Percentiles rank a stretch among this genome's conserved stretches.
Evolutionary conservation across 2,113 vertebrate species (phyloP).

Genomic region (Sula dactylatra): DNA sequence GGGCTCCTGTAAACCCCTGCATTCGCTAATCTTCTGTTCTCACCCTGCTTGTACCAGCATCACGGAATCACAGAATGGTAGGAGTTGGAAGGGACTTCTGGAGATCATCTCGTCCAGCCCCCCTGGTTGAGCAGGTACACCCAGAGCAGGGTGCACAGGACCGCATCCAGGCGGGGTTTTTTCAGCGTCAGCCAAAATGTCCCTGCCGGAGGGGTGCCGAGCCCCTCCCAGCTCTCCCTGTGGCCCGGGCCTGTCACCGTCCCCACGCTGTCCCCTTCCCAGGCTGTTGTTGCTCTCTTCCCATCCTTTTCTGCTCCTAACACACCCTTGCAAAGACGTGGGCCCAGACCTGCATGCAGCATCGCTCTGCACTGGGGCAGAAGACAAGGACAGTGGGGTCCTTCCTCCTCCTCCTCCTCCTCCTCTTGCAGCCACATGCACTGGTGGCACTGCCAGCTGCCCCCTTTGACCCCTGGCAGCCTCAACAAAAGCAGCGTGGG

Average conservation of each 20-base stretch:
- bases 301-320: neutral
- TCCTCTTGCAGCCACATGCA: neutral
- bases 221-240: neutral
- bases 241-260: neutral
- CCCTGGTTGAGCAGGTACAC: too few relatives aligned
- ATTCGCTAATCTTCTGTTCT: neutral
- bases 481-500: neutral
- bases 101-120: too few relatives aligned
- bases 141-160: too few relatives aligned
- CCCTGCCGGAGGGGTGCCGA: neutral
- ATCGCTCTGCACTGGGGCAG: rapidly evolving
- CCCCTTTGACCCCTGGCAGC: neutral
- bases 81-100: too few relatives aligned
- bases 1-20: neutral
- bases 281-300: neutral
- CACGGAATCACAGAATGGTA: too few relatives aligned
- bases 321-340: rapidly evolving
- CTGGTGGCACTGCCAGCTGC: neutral
- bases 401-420: neutral
- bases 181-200: neutral
- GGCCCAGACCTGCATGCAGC: neutral
- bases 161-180: too few relatives aligned
- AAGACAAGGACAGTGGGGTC: neutral
- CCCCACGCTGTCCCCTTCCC: neutral
- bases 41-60: neutral